These are phyloP conservation scores for Masnerella sp. DNA, from an alignment of 2,888 invertebrate genomes.

Conservation along the genomic window DNA sequence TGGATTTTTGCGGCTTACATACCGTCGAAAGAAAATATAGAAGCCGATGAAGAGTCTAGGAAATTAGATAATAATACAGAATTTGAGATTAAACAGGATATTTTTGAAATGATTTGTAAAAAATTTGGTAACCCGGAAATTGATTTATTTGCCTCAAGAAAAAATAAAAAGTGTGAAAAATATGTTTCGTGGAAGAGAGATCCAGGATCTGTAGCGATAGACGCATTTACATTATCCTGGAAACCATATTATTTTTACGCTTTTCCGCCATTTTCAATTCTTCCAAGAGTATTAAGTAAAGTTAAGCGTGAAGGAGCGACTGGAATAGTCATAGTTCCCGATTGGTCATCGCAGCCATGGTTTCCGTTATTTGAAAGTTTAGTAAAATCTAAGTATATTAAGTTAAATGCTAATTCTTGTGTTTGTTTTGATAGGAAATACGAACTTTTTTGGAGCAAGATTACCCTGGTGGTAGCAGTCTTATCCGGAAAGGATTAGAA, in stretches of 20 bases:
- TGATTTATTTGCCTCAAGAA: slow-evolving; percentile 48
- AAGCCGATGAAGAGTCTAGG: slow-evolving; percentile 44
- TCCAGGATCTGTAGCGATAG: slow-evolving; percentile 41
- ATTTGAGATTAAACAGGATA: slow-evolving; percentile 24
- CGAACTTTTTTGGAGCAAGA: slow-evolving; percentile 17
- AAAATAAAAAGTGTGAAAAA: slow-evolving; percentile 42
- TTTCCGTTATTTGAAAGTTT: slow-evolving; percentile 32
- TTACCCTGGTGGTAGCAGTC: slow-evolving; percentile 36
- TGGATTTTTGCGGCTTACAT: slow-evolving; percentile 52
- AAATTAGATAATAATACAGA: slow-evolving; percentile 37
- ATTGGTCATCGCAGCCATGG: slow-evolving; percentile 48
- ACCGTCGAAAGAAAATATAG: slow-evolving; percentile 32
- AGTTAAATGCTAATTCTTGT: slow-evolving; percentile 26
- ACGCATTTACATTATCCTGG: slow-evolving; percentile 50
- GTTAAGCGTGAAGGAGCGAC: slow-evolving; percentile 26
- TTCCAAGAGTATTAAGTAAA: slow-evolving; percentile 27
- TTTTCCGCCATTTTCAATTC: slow-evolving; percentile 51
- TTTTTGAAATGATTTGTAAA: slow-evolving; percentile 8
- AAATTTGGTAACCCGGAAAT: slow-evolving; percentile 41
- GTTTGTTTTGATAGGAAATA: slow-evolving; percentile 32
- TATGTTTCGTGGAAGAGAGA: slow-evolving; percentile 54
- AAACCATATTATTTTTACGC: slow-evolving; percentile 45
- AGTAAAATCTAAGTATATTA: slow-evolving; percentile 37
- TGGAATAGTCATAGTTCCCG: slow-evolving; percentile 42
- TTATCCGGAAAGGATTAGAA: slow-evolving; percentile 48